A percentile compares a stretch with the other conserved stretches of the same genome.
Conservation (phyloP, 2,113 vertebrate genomes). For the Solea solea region DNA sequence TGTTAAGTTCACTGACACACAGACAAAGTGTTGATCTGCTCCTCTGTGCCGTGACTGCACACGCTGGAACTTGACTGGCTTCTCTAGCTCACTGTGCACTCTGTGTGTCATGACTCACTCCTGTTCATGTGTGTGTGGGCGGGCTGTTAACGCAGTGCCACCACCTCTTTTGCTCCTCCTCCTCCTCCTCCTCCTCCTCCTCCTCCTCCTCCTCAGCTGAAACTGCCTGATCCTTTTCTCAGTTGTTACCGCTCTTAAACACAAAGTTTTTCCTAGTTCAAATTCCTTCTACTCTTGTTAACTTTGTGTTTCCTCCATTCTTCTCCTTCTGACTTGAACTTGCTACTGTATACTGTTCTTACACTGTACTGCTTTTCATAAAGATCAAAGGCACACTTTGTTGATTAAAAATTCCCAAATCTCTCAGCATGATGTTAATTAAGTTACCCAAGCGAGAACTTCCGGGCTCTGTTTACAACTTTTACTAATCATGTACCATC, state of each 20-base stretch:
- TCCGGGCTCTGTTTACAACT: too few species aligned
- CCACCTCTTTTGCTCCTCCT: slow-evolving; percentile 13
- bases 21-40: slow-evolving; percentile 6
- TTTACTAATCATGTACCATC: too few species aligned
- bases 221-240: slow-evolving; percentile 20
- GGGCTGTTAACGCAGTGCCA: slow-evolving; percentile 38
- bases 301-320: not conserved
- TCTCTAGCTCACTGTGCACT: slow-evolving; percentile 30
- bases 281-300: not conserved
- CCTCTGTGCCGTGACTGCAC: slow-evolving; percentile 1
- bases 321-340: not conserved
- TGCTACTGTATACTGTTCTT: not conserved
- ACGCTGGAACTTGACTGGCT: slow-evolving; percentile 30
- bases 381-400: too few species aligned
- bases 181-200: not conserved
- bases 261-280: not conserved
- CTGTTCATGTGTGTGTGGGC: slow-evolving; percentile 53
- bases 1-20: slow-evolving; percentile 13
- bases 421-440: too few species aligned
- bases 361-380: too few species aligned
- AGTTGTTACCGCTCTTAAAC: slow-evolving; percentile 4
- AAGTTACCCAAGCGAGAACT: too few species aligned
- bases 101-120: slow-evolving; percentile 70
- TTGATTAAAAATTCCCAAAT: too few species aligned
- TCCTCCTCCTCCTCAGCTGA: slow-evolving; percentile 5